Conservation (phyloP, 2,888 invertebrate species). For the Athetis lepigone region DNA sequence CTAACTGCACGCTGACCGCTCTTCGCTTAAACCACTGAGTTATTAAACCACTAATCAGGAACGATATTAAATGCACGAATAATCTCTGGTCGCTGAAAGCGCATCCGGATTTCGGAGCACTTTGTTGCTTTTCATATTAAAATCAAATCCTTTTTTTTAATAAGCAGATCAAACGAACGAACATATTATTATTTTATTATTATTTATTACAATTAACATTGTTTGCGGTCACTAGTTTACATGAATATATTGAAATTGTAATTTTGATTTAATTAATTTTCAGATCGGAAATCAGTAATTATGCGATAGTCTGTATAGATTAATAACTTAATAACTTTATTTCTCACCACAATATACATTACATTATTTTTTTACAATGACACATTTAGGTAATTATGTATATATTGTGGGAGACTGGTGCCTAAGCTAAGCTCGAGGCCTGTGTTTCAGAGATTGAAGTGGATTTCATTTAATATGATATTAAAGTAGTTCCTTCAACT, state of each 20-base stretch:
- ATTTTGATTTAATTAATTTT: slow-evolving; percentile 23
- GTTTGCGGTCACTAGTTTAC: slow-evolving; percentile 12
- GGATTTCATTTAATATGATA: no score
- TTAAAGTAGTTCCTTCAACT: no score
- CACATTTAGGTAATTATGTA: no score
- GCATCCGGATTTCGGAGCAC: slow-evolving; percentile 10
- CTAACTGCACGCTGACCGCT: slow-evolving; percentile 21
- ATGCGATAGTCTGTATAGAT: not conserved
- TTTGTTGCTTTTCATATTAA: slow-evolving; percentile 14
- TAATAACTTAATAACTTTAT: no score
- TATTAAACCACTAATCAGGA: slow-evolving; percentile 66
- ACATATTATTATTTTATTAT: not conserved
- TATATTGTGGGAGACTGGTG: no score
- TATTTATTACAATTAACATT: slow-evolving; percentile 18
- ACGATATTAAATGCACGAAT: slow-evolving; percentile 67
- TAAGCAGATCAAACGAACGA: slow-evolving; percentile 9
- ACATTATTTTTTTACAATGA: no score
- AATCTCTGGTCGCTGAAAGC: slow-evolving; percentile 54
- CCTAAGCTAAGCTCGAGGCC: no score
- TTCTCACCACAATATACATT: no score
- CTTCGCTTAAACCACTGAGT: slow-evolving; percentile 48
- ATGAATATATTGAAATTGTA: slow-evolving; percentile 13
- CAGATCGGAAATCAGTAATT: not conserved
- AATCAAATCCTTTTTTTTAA: slow-evolving; percentile 36
- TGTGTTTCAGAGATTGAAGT: no score